Evolutionary conservation across 2,888 invertebrate genomes (phyloP), one percentile per base, ranked within the genome.

Genomic region (Noctua fimbriata): DNA sequence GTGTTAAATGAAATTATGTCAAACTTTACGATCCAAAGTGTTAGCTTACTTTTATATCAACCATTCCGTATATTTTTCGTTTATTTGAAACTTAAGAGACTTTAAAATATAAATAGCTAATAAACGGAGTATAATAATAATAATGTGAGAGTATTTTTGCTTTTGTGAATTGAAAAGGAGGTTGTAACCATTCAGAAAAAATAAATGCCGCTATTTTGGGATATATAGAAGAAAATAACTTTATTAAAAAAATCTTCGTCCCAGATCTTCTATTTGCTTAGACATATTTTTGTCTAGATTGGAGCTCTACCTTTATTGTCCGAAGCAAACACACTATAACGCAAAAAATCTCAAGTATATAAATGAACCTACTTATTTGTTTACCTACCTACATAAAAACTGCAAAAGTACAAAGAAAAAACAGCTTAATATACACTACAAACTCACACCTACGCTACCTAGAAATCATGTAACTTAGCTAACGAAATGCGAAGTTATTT

Each of bases 1-100:
- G 79, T 76, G 52, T 77, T 81, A 83, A 83, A 83, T 86, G 77
- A 87, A 85, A 79, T 85, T 79, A 87, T 83, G 74, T 78, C 73
- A 76, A 76, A 78, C 73, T 85, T 79, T 83, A 87, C 70, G 87
- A 87, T n/a, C 32, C 47, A 77, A 79, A 78, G 36, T 86, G 67
- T 84, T 66, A 69, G 70, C 76, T 82, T 76, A 80, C 76, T 76
- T 87, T 82, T 86, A 85, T 79, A 58, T 69, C 28, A 73, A 47
- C 58, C 72, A 65, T 87, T 63, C 47, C 47, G 63, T 73, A 79
- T 73, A 85, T 77, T 78, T 86, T 87, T 71, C 70, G 52, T 77
- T 77, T 69, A 80, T 47, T 82, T 84, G 14, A 76, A 76, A 73
- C 70, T 84, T 76, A 36, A 66, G 69, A 65, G 76, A 58, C 32